Conservation (phyloP, 2,113 vertebrate genomes). For the Alces alces region DNA sequence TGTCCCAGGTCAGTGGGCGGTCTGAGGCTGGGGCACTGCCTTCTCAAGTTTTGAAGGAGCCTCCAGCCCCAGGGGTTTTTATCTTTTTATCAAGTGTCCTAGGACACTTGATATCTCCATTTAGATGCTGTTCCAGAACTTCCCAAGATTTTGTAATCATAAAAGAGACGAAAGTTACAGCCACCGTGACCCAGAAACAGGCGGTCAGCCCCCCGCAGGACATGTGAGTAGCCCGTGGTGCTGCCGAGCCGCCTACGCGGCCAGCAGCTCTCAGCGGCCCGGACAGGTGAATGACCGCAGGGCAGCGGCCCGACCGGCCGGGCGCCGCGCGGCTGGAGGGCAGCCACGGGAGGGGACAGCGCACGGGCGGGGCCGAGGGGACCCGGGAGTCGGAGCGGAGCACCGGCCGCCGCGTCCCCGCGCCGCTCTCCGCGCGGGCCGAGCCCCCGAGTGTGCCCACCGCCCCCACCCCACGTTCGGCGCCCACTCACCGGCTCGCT, state of each 20-base stretch:
- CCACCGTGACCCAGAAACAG: neutral
- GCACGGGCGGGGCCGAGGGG: neutral
- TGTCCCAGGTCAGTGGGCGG: neutral
- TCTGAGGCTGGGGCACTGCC: neutral
- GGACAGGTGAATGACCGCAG: slow-evolving; percentile 26
- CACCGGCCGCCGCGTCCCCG: neutral
- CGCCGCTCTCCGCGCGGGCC: neutral
- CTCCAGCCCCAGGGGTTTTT: neutral
- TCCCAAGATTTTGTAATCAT: neutral
- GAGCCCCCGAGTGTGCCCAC: too few species aligned
- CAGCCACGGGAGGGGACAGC: neutral
- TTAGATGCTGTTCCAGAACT: neutral
- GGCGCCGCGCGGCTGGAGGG: neutral
- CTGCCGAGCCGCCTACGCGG: neutral
- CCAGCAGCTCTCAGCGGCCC: neutral
- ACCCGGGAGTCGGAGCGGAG: neutral
- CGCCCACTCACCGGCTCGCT: slow-evolving; percentile 53
- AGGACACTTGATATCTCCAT: neutral
- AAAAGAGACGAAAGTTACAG: neutral
- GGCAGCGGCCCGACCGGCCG: neutral
- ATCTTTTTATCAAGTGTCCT: neutral
- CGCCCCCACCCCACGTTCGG: neutral
- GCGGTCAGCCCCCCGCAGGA: neutral
- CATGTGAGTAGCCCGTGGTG: neutral
- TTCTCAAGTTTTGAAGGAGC: neutral